Evolutionary conservation across 2,888 invertebrate genomes (phyloP), one percentile per base, ranked within the genome.

Genomic region (Melieria crassipennis): DNA sequence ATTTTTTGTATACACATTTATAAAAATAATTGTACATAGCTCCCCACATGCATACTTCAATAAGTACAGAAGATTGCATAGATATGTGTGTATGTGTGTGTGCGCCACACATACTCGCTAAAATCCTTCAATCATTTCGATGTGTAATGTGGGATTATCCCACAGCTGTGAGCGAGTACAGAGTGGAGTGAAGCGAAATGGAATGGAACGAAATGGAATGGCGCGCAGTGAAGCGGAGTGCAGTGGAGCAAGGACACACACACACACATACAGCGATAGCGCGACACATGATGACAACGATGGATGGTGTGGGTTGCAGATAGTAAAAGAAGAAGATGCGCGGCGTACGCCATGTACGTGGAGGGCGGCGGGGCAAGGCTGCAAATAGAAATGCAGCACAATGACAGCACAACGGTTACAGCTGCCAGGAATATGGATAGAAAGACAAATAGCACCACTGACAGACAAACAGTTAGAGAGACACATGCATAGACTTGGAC

Each of bases 71-170:
- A 30, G 30, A 30, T 30, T 30, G 30, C 30, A 30, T 30, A 30
- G 30, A 30, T 30, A 30, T 30, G 30, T 30, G 30, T 30, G 30
- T 67, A 16, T 10, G 6, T 58, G 56, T 67, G 43, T 43, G 60
- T 30, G 50, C 5, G 43, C 1, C 55, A 9, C 11, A 45, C 13
- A 43, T 48, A 61, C 52, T 61, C 52, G 48, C 60, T 48, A 48
- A 64, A 64, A 64, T 70, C 64, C 65, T 70, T 70, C 70, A 70
- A 70, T 70, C 65, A 70, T 70, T 70, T 70, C 65, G 64, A 70
- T 70, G 64, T 65, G 52, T 60, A 60, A 57, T 58, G 11, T 11
- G 65, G 55, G 70, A 70, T 70, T 70, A 70, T 70, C 70, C 43
- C 57, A 13, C 70, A 65, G 65, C 45, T 65, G 60, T 65, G 58